Base-by-base conservation (phyloP, 2,888 invertebrate genomes). In the Clunio marinus region DNA sequence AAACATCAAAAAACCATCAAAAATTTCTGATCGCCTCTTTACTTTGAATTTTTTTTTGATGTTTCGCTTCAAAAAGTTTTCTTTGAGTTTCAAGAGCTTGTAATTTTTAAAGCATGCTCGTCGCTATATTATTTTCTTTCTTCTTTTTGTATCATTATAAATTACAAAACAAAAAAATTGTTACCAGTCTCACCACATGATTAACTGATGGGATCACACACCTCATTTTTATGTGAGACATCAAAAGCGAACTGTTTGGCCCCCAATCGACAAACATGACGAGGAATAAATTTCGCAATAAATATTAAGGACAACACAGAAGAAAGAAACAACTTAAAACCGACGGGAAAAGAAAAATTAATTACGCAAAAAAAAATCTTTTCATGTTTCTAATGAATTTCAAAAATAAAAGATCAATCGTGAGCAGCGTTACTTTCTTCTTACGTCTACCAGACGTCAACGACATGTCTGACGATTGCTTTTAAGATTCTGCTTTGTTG, bases 31-130 rank as follows among this genome's bases (percentile, higher is more conserved):
- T 27, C n/a, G 8, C 15, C 15, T 45, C 17, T 45, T 17, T 27
- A 57, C 57, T 57, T 57, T 57, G 57, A 25, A n/a, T 27, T n/a
- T n/a, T n/a, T n/a, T 22, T 51, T 57, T 57, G 57, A 57, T 57
- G 57, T 57, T 27, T 57, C 13, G 27, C 25, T n/a, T 27, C 27
- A 27, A 32, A 32, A 32, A 10, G 4, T 4, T 32, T 7, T 32
- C 10, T 32, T 32, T 4, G 32, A 7, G 32, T 32, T n/a, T n/a
- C n/a, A n/a, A n/a, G n/a, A n/a, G n/a, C n/a, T n/a, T n/a, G n/a
- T n/a, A n/a, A n/a, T n/a, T n/a, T n/a, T n/a, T n/a, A n/a, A n/a
- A n/a, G n/a, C n/a, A n/a, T n/a, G n/a, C n/a, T n/a, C n/a, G n/a
- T n/a, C n/a, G n/a, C n/a, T n/a, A n/a, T n/a, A n/a, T n/a, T n/a